Evolutionary conservation across 2,888 invertebrate genomes (phyloP), one percentile per base, ranked within the genome.

Genomic region (Sphecodes monilicornis): DNA sequence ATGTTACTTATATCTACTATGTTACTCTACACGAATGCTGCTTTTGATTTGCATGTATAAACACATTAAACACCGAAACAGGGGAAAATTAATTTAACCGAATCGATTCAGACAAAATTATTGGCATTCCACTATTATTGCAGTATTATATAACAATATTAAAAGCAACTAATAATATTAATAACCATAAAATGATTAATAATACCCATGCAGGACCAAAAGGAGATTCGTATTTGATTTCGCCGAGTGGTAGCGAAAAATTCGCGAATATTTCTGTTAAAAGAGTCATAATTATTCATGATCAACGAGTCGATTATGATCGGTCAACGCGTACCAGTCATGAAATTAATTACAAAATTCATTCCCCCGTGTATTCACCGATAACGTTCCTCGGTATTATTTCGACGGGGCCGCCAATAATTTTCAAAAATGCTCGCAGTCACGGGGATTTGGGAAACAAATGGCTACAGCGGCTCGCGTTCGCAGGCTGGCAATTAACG

Each of bases 401-500:
- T 57, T 46, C 46, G n/a, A 10, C 29, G 11, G n/a, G 41, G 29
- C 13, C 10, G 3, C 60, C 29, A 18, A 60, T 60, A 60, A 60
- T 60, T 64, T 64, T 22, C 32, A 32, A 66, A 66, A 39, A 66
- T 66, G 60, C 66, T 54, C 43, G 18, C 5, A 64, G 54, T 26
- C 26, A 18, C 66, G 50, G 13, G 22, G 41, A 60, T 29, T 29
- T 16, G 26, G 29, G 2, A 29, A 22, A 64, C 64, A 60, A 43
- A 22, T 43, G 8, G 32, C 11, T 22, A 43, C 54, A 26, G 57
- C 1, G 5, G 11, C 32, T n/a, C 32, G 18, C 11, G 4, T 13
- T 10, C 70, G 18, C 66, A 18, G 32, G 54, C 70, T 75, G 64
- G 60, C 75, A 76, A 79, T 83, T 87, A 77, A 60, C 75, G 73